phyloP scores from a whole-genome alignment of 1,140 invertebrate species.

The Macrosteles quadrilineatus region DNA sequence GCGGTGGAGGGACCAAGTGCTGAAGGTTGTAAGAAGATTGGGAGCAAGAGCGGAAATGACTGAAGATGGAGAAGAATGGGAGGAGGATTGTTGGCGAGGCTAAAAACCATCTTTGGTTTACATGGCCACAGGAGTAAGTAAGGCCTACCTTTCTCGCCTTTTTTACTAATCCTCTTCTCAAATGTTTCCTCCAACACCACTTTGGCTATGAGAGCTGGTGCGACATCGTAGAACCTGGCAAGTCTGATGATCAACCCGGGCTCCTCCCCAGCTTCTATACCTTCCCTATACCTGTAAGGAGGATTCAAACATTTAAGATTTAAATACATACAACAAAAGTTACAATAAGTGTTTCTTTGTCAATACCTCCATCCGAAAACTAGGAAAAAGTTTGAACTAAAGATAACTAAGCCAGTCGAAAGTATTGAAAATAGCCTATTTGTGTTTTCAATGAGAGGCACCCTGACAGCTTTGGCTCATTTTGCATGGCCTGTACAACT shows the following conservation, averaged over 20 bases:
- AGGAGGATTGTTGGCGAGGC: no score
- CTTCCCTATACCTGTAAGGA: conserved; percentile 41
- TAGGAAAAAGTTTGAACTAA: not conserved
- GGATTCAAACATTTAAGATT: not conserved
- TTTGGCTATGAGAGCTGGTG: conserved; percentile 65
- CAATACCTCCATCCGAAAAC: not conserved
- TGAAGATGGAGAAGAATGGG: no score
- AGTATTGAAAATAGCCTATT: not conserved
- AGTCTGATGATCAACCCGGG: conserved; percentile 60
- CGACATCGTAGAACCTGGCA: conserved; percentile 56
- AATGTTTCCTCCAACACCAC: conserved; percentile 63
- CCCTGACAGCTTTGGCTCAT: no score
- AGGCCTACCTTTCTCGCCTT: not conserved
- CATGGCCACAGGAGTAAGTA: no score
- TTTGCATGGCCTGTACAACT: no score
- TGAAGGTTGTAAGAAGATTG: no score
- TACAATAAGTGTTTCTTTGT: not conserved
- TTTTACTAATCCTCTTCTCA: conserved; percentile 37
- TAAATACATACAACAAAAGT: no score
- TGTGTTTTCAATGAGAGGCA: not conserved
- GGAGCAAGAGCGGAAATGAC: no score
- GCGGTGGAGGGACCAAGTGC: no score
- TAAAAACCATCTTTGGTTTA: no score
- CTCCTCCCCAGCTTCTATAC: conserved; percentile 44
- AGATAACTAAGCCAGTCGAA: not conserved